Evolutionary conservation across 2,797 vertebrate species (phyloP), one percentile per base, ranked within the genome.

Genomic region (Clangula hyemalis): DNA sequence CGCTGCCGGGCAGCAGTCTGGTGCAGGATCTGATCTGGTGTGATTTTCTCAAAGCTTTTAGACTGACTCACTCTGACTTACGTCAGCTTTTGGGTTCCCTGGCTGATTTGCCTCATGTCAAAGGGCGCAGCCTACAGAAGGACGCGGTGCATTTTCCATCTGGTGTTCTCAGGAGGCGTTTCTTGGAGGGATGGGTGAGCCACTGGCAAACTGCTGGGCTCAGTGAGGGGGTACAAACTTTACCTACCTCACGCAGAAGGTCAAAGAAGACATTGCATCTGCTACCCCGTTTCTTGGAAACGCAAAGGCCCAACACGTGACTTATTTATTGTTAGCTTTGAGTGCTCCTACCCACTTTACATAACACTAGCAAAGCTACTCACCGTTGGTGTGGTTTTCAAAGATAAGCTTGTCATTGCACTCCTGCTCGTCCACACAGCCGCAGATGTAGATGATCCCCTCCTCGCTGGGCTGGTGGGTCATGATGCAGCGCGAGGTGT

Each of bases 331-430:
- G 1, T 32, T 18, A 41, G 9, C 1, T 0, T 4, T 7, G 58
- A 8, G 13, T 64, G 28, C 38, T 65, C 65, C 39, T 76, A 8
- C 27, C 25, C 7, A 5, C 30, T 5, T 2, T 4, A 14, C 68
- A 22, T 2, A 17, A 2, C 36, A 3, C 5, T 10, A 22, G 17
- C 9, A 18, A 4, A 54, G 77, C 15, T 25, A 66, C 93, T 98
- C 89, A 99, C 99, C 98, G 1, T 98, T 98, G 53, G 98, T 97
- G 82, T 98, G 97, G 75, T 98, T 98, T 76, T 98, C 98, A 72
- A 99, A 99, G 95, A 99, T 97, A 32, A 99, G 98, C 28, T 95
- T 98, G 95, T 99, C 98, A 0, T 99, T 99, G 94, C 99, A 99
- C 70, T 99, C 99, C 13, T 98, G 98, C 80, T 98, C 98, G 0